phyloP scores from a whole-genome alignment of 2,113 vertebrate species.

The Sturnus vulgaris region DNA sequence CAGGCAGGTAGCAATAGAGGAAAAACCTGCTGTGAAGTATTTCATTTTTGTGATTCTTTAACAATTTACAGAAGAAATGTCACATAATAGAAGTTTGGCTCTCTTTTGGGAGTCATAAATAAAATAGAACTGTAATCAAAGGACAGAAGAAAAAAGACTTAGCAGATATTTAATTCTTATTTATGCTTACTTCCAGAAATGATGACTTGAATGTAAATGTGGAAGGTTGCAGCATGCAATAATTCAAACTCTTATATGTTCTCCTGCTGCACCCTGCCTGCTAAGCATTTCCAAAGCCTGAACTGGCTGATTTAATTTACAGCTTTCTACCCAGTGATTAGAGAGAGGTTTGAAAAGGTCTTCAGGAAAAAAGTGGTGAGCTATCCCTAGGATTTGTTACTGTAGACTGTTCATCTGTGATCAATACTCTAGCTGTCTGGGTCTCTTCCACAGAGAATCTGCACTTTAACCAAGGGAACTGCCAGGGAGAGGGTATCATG shows the following conservation, averaged over 20 bases:
- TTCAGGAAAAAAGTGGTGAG: constrained; percentile 53
- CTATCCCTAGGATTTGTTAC: constrained; percentile 64
- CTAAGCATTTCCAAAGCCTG: constrained; percentile 58
- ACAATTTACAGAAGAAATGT: constrained; percentile 75
- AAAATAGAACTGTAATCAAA: constrained; percentile 71
- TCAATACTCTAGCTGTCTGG: constrained; percentile 48
- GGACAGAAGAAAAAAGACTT: constrained; percentile 69
- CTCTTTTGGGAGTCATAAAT: constrained; percentile 73
- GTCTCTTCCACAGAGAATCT: constrained; percentile 20
- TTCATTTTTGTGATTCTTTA: constrained; percentile 71
- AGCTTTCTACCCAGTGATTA: constrained; percentile 62
- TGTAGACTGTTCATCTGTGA: constrained; percentile 43
- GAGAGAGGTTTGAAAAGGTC: constrained; percentile 72
- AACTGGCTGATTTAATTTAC: constrained; percentile 65
- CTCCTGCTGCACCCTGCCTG: constrained; percentile 29
- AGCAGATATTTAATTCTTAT: constrained; percentile 75
- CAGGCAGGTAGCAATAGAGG: constrained; percentile 42
- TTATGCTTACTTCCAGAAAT: constrained; percentile 70
- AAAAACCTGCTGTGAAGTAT: constrained; percentile 75
- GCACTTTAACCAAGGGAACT: background rate
- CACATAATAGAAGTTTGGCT: constrained; percentile 62
- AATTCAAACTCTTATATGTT: constrained; percentile 54
- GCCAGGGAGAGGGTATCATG: background rate
- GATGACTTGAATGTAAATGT: constrained; percentile 57
- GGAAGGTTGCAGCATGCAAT: constrained; percentile 52